Evolutionary conservation across 1,140 invertebrate genomes (phyloP), one percentile per base, ranked within the genome.

Genomic region (Listronotus bonariensis): DNA sequence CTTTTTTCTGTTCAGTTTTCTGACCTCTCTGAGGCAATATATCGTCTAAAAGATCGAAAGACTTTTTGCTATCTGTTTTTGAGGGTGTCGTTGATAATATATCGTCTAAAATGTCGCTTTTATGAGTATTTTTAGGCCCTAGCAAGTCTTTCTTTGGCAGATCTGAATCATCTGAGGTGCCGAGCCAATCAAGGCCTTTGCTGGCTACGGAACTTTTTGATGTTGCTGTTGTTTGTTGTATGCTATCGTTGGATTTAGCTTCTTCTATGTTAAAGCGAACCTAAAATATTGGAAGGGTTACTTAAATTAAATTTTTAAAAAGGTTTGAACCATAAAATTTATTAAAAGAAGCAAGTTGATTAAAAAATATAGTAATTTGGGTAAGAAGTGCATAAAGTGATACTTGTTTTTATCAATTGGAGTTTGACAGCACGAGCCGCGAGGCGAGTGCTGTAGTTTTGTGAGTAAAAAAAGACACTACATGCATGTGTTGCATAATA

Each of bases 21-120:
- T 31, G 31, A 17, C 53, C 61, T 49, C 58, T 62, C 49, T 43
- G 59, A 20, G 64, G 58, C 38, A 76, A 61, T 32, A 78, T 70
- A 51, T 70, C 71, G 17, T 78, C 76, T n/a, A 77, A 56, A 10
- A 76, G 40, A 14, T 69, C 65, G 6, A 65, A 67, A 12, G 70
- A 56, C 18, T 62, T 60, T 56, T 60, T 68, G 40, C 17, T 51
- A 0, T 62, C 59, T 10, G 43, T 12, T 53, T 52, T 56, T 42
- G 48, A 34, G 10, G 58, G 36, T 14, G 14, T 36, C 7, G 62
- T 9, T 6, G 43, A 31, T 20, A 57, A n/a, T 0, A 48, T 48
- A 11, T 65, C 54, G 11, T 65, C 54, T 20, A 52, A 26, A 6
- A 34, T 32, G 34, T 46, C 43, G 7, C 11, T 7, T 46, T 57